Evolutionary conservation across 1,140 invertebrate genomes (phyloP), one percentile per base, ranked within the genome.

Genomic region (Notospermus geniculatus): DNA sequence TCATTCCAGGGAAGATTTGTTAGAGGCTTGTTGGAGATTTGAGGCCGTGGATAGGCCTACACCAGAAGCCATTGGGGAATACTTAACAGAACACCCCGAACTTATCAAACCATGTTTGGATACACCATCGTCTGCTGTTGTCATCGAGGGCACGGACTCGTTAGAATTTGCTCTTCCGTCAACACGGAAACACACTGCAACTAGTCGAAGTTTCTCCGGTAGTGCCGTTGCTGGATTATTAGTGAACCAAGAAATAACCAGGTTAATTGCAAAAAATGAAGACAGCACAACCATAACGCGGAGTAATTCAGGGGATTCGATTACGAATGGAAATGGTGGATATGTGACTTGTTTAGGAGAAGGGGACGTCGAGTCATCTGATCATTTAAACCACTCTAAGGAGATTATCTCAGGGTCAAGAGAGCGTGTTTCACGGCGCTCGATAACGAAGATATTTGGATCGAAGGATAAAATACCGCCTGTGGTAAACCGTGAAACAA

Each of bases 101-200:
- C 84, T 94, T 7, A 79, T 95, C 17, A 80, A 85, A 4, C 91
- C 92, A 0, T 90, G 89, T 71, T 78, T 93, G 2, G 91, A 93
- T 72, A 85, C 88, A 22, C 91, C 91, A 0, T 72, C 87, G 4
- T 83, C 88, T 1, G 88, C 88, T 54, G 87, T 92, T 0, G 86
- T 88, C 69, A 80, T 90, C 50, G 80, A 82, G 53, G 84, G 86
- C 59, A 83, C 83, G 0, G 84, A 84, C 39, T 83, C 86, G 32
- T 64, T 87, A 25, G 86, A 88, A 56, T 67, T 80, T 52, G 64
- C 69, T 11, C 56, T 71, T 7, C 55, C 67, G 15, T 72, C 72
- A 1, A 62, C 65, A 59, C 74, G 73, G 43, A 69, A 67, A 19
- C n/a, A 50, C n/a, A 50, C n/a, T 7, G 9, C 46, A n/a, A 50